Base-by-base conservation (phyloP, 2,888 invertebrate genomes). In the Heliconius ismenius region DNA sequence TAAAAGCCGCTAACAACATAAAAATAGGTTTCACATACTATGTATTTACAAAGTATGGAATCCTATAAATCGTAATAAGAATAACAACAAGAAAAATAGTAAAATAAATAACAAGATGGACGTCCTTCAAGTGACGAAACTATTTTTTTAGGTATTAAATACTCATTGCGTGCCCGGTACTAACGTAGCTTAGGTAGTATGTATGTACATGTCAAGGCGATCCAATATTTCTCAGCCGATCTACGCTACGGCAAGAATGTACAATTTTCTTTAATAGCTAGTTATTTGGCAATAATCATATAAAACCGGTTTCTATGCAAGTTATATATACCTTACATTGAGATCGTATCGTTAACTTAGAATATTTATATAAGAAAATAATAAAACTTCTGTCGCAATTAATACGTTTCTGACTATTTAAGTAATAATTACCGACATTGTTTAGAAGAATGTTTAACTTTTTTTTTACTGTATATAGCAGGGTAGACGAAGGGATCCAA, bases 261-360 rank as follows among this genome's bases (percentile, higher is more conserved):
- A 36, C n/a, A 58, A 70, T 70, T 70, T 70, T 70, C 70, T 70
- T 70, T 70, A 58, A 67, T 39, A 15, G 67, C 67, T 15, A 13
- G 32, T 58, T 70, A 36, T 24, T 70, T 58, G 70, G 54, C 58
- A 58, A 58, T 15, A 70, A n/a, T 15, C n/a, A n/a, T 9, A 15
- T 15, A 70, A 24, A 39, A 67, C 39, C 15, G 39, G 39, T n/a
- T 67, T 67, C 67, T 67, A 7, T 67, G 9, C n/a, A 67, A n/a
- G 39, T 67, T 39, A 67, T 10, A 67, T 24, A 28, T 28, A 28
- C 28, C 28, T 28, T 28, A 39, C 24, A 18, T 24, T 10, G 58
- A n/a, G 58, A 58, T 58, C 9, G 4, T 24, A 39, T 58, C 58
- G 58, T 9, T 15, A n/a, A 26, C 2, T 15, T 1, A 64, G 15